phyloP scores from a whole-genome alignment of 2,888 invertebrate species.

The Ennomos fuscantarius region DNA sequence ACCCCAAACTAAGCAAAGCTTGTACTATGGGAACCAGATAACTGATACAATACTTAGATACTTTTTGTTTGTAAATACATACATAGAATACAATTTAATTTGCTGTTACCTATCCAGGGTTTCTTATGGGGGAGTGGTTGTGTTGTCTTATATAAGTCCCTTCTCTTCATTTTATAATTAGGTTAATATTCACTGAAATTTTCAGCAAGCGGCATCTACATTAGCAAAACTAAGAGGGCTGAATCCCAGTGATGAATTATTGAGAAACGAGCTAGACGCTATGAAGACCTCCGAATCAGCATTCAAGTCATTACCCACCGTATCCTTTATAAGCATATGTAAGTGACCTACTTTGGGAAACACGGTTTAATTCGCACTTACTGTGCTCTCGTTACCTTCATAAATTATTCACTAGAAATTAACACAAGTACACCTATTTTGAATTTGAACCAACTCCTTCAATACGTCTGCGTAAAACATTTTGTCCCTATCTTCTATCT shows the following conservation, averaged over 20 bases:
- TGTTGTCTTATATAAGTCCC: no score
- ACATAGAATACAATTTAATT: no score
- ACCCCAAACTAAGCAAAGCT: no score
- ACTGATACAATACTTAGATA: no score
- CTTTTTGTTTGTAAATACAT: no score
- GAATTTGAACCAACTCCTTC: slow-evolving; percentile 5
- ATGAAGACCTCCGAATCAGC: slow-evolving; percentile 38
- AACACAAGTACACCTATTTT: no score
- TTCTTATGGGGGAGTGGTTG: no score
- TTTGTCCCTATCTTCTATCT: slow-evolving; percentile 12
- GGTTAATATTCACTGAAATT: neutral
- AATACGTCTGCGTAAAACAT: slow-evolving; percentile 14
- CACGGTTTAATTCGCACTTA: slow-evolving; percentile 17
- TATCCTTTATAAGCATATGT: slow-evolving; percentile 57
- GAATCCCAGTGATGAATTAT: slow-evolving; percentile 50
- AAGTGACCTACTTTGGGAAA: slow-evolving; percentile 38
- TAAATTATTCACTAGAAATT: slow-evolving; percentile 17
- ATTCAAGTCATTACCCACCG: slow-evolving; percentile 45
- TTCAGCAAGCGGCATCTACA: slow-evolving; percentile 56
- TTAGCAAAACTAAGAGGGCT: slow-evolving; percentile 60
- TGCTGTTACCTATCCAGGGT: no score
- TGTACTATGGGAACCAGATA: no score
- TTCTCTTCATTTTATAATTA: no score
- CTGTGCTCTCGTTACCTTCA: slow-evolving; percentile 11
- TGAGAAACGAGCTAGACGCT: slow-evolving; percentile 48